A percentile compares a stretch with the other conserved stretches of the same genome.
Evolutionary conservation across 2,888 invertebrate species (phyloP).

Genomic region (Eristalinus aeneus): DNA sequence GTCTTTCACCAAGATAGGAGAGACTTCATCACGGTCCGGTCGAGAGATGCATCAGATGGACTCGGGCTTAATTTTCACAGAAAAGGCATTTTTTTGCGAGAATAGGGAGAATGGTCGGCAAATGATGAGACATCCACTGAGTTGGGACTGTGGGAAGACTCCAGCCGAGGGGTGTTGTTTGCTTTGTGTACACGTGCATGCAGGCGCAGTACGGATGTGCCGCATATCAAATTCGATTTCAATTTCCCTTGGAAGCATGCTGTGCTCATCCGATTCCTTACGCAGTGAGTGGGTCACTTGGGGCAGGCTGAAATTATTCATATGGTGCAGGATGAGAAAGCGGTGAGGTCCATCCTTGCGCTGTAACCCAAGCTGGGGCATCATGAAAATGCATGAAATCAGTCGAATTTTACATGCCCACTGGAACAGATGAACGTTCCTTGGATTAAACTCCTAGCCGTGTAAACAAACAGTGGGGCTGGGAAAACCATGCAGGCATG

Average conservation of each 20-base stretch:
- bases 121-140: neutral
- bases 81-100: neutral
- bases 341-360: neutral
- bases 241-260: neutral
- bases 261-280: neutral
- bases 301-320: neutral
- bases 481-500: too few relatives aligned
- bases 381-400: neutral
- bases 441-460: neutral
- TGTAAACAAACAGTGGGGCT: neutral
- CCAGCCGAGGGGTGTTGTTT: neutral
- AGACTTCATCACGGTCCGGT: neutral
- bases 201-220: neutral
- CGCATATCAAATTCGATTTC: neutral
- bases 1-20: neutral
- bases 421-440: neutral
- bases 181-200: neutral
- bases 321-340: neutral
- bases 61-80: neutral
- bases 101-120: neutral
- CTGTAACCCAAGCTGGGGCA: neutral
- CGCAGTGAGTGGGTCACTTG: neutral
- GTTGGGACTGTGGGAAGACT: neutral
- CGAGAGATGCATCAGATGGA: neutral
- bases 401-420: neutral